Base-by-base conservation (phyloP, 2,797 vertebrate genomes). In the Centropyge bicolor region DNA sequence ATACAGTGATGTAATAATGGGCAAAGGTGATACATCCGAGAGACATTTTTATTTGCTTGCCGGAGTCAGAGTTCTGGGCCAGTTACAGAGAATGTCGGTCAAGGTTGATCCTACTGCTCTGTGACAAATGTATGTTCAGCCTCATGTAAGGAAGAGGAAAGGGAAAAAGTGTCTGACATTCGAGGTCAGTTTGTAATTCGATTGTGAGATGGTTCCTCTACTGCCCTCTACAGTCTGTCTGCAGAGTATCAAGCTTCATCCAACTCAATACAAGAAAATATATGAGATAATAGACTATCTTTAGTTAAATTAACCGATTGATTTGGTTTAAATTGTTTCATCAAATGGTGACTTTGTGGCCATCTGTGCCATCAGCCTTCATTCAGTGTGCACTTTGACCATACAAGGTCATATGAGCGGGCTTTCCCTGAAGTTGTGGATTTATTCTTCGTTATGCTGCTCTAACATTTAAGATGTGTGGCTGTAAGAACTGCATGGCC, bases 161-260 rank as follows among this genome's bases (percentile, higher is more conserved):
- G 40, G 40, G 54, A 66, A 61, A 31, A 45, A 43, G n/a, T 13
- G 36, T 6, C 38, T 65, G 40, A 60, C 31, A 52, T 60, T 16
- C 41, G 14, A 71, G 19, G 12, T 10, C 22, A 36, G 27, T n/a
- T 8, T 65, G 51, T 9, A 12, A 31, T 68, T 5, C 22, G 7
- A 40, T 12, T 52, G 52, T 17, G 38, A 67, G 41, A 45, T 3
- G 41, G 22, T 70, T 69, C 54, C 41, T 38, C 16, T 55, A 46
- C 41, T 62, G 27, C 35, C 61, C 74, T 76, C 62, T 77, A 59
- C 24, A 48, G 77, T 22, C 36, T 3, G 0, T 51, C 54, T 63
- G 13, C 46, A 10, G 54, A 68, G 59, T 2, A 0, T 22, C 19
- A n/a, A 8, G 51, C 52, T 55, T 36, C 56, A 52, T 6, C 65